Conservation (phyloP, 2,797 vertebrate genomes). For the Fundulus diaphanus region DNA sequence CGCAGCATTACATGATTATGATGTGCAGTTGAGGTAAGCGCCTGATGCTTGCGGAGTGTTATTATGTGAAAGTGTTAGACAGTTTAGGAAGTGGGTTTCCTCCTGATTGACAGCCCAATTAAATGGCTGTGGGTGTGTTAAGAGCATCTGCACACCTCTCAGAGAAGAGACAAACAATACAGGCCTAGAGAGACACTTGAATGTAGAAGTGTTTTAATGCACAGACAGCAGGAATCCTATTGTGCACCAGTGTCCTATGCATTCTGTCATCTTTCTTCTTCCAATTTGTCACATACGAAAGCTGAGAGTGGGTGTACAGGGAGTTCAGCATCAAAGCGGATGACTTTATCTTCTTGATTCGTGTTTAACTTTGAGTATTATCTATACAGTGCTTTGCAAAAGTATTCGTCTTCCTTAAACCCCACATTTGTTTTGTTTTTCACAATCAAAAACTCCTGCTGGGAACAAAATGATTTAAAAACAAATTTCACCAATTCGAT, state of each 20-base stretch:
- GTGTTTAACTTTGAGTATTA: conserved; percentile 7
- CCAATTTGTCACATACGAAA: conserved; percentile 26
- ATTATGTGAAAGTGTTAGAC: conserved; percentile 55
- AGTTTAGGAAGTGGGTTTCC: conserved; percentile 57
- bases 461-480: too few relatives aligned
- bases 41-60: conserved; percentile 42
- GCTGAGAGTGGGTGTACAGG: conserved; percentile 16
- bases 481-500: not conserved
- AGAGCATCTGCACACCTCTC: conserved; percentile 52
- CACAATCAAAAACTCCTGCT: not conserved
- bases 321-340: conserved; percentile 40
- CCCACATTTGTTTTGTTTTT: not conserved
- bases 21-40: conserved; percentile 67
- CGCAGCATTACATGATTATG: conserved; percentile 58
- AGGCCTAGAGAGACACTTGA: conserved; percentile 26
- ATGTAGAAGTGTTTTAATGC: conserved; percentile 30
- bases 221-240: conserved; percentile 10
- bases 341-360: conserved; percentile 50
- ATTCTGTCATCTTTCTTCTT: conserved; percentile 31
- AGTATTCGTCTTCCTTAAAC: not conserved
- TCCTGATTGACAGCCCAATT: conserved; percentile 78
- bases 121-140: conserved; percentile 69
- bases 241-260: conserved; percentile 14
- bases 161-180: conserved; percentile 53
- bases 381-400: not conserved